A percentile compares a stretch with the other conserved stretches of the same genome.
Evolutionary conservation across 2,113 vertebrate genomes (phyloP).

Genomic region (Microtus oregoni): DNA sequence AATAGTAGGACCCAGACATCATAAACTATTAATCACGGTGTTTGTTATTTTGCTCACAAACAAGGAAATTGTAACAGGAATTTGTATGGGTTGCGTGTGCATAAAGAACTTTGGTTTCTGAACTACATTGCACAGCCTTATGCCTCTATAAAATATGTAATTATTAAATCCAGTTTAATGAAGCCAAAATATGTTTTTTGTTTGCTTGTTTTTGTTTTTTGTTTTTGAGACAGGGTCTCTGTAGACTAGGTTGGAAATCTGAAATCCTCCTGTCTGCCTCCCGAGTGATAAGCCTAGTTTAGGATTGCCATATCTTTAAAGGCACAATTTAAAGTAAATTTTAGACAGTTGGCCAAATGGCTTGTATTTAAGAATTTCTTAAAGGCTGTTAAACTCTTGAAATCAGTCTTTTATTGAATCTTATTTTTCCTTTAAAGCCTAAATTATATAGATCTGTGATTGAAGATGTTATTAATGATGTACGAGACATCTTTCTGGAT

Average conservation of each 20-base stretch:
- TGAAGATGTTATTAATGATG: slow-evolving; percentile 98
- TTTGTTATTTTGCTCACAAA: slow-evolving; percentile 21
- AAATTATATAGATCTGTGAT: slow-evolving; percentile 98
- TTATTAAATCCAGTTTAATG: background rate
- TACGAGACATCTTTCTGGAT: slow-evolving; percentile 98
- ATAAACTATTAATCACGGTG: background rate
- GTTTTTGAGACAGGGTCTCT: background rate
- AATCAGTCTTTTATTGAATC: slow-evolving; percentile 29
- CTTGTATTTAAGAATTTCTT: slow-evolving; percentile 44
- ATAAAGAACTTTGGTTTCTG: background rate
- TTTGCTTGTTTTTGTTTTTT: background rate
- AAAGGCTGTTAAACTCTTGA: slow-evolving; percentile 36
- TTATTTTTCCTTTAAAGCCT: slow-evolving; percentile 88
- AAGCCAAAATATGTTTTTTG: slow-evolving; percentile 1
- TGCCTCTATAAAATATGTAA: background rate
- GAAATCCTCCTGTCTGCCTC: background rate
- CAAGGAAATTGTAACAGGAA: slow-evolving; percentile 36
- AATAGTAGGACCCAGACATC: background rate
- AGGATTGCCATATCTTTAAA: background rate
- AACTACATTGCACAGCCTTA: slow-evolving; percentile 3
- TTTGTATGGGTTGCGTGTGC: background rate
- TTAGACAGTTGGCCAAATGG: slow-evolving; percentile 34
- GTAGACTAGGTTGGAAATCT: background rate
- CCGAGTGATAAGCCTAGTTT: background rate
- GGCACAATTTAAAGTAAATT: slow-evolving; percentile 25